Evolutionary conservation across 2,888 invertebrate genomes (phyloP), one percentile per base, ranked within the genome.

Genomic region (Leucozona laternaria): DNA sequence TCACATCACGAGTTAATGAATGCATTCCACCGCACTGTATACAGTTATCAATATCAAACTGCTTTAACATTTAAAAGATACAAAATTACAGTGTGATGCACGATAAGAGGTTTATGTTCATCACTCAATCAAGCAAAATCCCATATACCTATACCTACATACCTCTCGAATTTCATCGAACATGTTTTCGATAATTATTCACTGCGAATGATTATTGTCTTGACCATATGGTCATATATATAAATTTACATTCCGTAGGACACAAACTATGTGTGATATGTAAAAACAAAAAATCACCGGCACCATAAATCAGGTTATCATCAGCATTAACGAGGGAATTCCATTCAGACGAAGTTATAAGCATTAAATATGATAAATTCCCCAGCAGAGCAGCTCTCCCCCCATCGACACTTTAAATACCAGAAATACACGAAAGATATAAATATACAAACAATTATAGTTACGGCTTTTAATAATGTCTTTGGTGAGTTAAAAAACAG

Each of bases 401-500:
- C 22, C 11, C 17, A 20, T 22, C 28, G 1, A 34, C 28, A 31
- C 4, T 43, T 43, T 17, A 37, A 64, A 73, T 55, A 79, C 83
- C 79, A 73, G 83, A 84, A 73, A 78, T 70, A 68, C 72, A 22
- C 43, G 53, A 82, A 68, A 79, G 55, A 55, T 6, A 8, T 34
- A 40, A n/a, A n/a, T 10, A 10, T 22, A 20, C 34, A 22, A n/a
- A 8, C 17, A 22, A 50, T 13, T 22, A 50, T 68, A 31, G 22
- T 68, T 31, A 34, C 15, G 37, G 37, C 53, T 64, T 48, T 4
- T 34, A 60, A 15, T 40, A 53, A 40, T 43, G 15, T 48, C 31
- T 66, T 31, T 55, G 28, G 2, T 66, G 48, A 20, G 11, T 20
- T 45, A 11, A 10, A 10, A 37, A 68, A 68, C 68, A 31, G 25